Evolutionary conservation across 1,140 invertebrate genomes (phyloP), one percentile per base, ranked within the genome.

Genomic region (Zaprionus taronus): DNA sequence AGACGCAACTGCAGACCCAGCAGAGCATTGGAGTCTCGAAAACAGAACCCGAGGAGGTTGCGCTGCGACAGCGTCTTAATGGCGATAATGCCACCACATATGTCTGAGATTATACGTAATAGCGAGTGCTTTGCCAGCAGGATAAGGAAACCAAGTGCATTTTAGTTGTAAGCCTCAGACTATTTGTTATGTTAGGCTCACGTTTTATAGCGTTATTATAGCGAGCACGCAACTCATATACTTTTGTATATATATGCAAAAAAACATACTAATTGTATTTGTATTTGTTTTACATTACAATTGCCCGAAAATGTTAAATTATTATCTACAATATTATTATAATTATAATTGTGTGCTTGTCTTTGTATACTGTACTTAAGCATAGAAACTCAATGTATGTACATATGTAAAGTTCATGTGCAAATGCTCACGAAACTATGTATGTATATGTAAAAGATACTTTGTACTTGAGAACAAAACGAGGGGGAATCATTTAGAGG

Each of bases 161-260:
- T 79, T 79, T 79, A 79, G 68, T 68, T 77, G 12, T 77, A 77
- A 68, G 73, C 36, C 28, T 36, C 51, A 14, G 68, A 55, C 17
- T 22, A 36, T 51, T 51, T 49, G 38, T 74, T 75, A 36, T 68
- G 56, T 24, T 73, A 36, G 55, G 64, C 38, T 15, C 15, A 41
- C 38, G 38, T 47, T 47, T 11, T 47, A 15, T 41, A 41, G 38
- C 38, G 9, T 34, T 34, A 34, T 34, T 34, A 34, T 34, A 11
- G 31, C 31, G 31, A 41, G 38, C 38, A 41, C 5, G 31, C 71
- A 57, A 62, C 41, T 28, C 66, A 75, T 74, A 64, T 70, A 72
- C 64, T 68, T 75, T 72, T 83, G 65, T 79, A 70, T 68, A 70
- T 68, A 81, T 74, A 66, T 57, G 31, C 24, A 34, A n/a, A 15